Base-by-base conservation (phyloP, 2,113 vertebrate genomes). In the Saimiri boliviensis region DNA sequence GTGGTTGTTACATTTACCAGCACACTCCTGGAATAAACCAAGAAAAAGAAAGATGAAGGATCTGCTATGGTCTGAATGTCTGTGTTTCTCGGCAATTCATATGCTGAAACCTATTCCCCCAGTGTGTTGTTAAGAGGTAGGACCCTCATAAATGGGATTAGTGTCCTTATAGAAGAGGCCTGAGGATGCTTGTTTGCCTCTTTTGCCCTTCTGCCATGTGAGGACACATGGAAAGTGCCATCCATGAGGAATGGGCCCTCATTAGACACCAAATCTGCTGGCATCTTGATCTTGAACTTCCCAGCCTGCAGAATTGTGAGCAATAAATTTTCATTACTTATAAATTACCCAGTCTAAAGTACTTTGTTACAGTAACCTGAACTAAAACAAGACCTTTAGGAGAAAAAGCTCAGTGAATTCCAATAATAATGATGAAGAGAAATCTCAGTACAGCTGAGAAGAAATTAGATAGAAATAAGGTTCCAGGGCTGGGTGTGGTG, bases 351-450 rank as follows among this genome's bases (percentile, higher is more conserved):
- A 81, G 60, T 19, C 74, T 52, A 40, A 21, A 42, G n/a, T 60
- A 74, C n/a, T 86, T 63, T 54, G 4, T 71, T 92, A 42, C 11
- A 92, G 63, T 12, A 87, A 11, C 17, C 45, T 35, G 32, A 56
- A 82, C 37, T 56, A 42, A 92, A 12, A 66, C 17, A 92, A 54
- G 35, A 82, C 52, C 42, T 74, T 87, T 88, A 58, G 16, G 68
- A 95, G 71, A 74, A 79, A 84, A 91, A 81, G 20, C 6, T 52
- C 60, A 91, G n/a, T 91, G 70, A 95, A 95, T 91, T 85, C 71
- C 71, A 82, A 92, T 96, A 21, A 90, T 40, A 68, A 76, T 73
- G 30, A 52, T 54, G 32, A 92, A 63, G 37, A 81, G 82, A 94
- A 95, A 81, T 49, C n/a, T 17, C 42, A 42, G 17, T 20, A 76